Evolutionary conservation across 2,797 vertebrate species (phyloP).

Genomic region (Myotis planiceps): DNA sequence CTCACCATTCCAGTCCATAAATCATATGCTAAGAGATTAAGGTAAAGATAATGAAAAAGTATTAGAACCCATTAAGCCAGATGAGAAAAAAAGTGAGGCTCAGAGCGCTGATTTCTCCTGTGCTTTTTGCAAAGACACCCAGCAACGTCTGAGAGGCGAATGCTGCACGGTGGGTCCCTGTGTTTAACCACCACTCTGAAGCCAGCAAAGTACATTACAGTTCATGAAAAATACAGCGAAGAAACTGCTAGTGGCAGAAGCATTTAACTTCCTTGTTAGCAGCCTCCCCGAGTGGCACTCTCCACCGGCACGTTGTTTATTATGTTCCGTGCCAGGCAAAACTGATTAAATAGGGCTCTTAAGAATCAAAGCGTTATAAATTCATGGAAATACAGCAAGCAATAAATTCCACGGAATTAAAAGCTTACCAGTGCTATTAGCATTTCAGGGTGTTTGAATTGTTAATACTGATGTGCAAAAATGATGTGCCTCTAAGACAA

Average conservation of each 20-base stretch:
- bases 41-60: constrained; percentile 75
- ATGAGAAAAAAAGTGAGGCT: constrained; percentile 33
- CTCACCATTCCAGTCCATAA: constrained; percentile 69
- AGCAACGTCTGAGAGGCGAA: constrained; percentile 77
- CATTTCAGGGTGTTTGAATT: constrained; percentile 91
- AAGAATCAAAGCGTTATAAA: constrained; percentile 99
- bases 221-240: constrained; percentile 96
- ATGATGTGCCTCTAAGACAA: constrained; percentile 87
- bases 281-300: constrained; percentile 97
- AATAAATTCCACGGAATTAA: constrained; percentile 99
- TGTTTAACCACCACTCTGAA: constrained; percentile 90
- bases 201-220: constrained; percentile 94
- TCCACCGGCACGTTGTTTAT: constrained; percentile 98
- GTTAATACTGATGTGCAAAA: constrained; percentile 90
- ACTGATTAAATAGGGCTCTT: constrained; percentile 99
- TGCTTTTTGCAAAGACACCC: constrained; percentile 75
- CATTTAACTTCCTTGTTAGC: constrained; percentile 97
- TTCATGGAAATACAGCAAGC: constrained; percentile 99
- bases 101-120: constrained; percentile 71
- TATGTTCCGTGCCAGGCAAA: constrained; percentile 97
- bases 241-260: constrained; percentile 95
- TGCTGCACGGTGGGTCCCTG: constrained; percentile 87
- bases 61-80: constrained; percentile 67
- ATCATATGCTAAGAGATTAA: constrained; percentile 58
- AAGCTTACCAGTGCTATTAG: constrained; percentile 92